These are phyloP conservation scores for Tenthredo mesomela DNA, from an alignment of 2,888 invertebrate genomes.

Conservation along the genomic window DNA sequence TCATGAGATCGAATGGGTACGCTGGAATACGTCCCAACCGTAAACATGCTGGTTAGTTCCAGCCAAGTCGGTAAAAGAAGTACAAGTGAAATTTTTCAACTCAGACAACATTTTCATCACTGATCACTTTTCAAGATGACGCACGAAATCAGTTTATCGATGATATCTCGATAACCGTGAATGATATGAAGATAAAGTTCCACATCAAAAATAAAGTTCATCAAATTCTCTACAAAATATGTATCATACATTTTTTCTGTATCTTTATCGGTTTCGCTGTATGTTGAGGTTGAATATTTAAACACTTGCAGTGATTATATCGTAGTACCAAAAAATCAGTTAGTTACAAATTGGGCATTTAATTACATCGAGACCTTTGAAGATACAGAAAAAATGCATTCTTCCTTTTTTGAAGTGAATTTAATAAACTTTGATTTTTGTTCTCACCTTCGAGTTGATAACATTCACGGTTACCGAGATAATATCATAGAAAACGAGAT, in stretches of 20 bases:
- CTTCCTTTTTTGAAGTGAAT: background rate
- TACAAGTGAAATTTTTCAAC: background rate
- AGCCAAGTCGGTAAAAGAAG: too few species aligned
- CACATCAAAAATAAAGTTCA: background rate
- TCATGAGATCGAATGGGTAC: background rate
- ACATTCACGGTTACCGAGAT: background rate
- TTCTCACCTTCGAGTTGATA: background rate
- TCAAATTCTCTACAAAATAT: background rate
- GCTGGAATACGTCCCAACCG: background rate
- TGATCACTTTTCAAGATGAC: background rate
- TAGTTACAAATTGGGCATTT: background rate
- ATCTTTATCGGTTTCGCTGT: background rate
- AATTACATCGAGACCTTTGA: too few species aligned
- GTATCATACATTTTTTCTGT: background rate
- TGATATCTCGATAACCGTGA: background rate
- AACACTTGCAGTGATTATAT: background rate
- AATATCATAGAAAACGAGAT: background rate
- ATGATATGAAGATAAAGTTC: background rate
- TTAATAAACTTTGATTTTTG: background rate
- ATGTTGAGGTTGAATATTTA: background rate
- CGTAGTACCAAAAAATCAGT: background rate
- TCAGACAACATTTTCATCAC: background rate
- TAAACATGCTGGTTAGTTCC: constrained; percentile 10
- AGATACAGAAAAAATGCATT: background rate
- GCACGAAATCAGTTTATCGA: background rate